These are phyloP conservation scores for Nomia melanderi DNA, from an alignment of 1,140 invertebrate species.

Conservation along the genomic window DNA sequence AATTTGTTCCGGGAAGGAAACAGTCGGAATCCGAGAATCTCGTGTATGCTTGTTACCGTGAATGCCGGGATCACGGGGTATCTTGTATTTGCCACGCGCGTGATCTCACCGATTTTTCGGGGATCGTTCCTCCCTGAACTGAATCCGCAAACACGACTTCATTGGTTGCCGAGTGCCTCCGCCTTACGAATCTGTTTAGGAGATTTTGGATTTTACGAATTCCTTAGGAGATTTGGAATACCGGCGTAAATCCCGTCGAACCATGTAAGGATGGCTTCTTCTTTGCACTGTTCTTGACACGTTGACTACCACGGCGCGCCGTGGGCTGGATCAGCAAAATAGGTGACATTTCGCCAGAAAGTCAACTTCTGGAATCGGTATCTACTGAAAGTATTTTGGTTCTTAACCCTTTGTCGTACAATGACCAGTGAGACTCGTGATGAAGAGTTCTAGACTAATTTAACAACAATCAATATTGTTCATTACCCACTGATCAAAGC, in stretches of 20 bases:
- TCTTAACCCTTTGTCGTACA: too few species aligned
- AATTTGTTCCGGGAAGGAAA: not conserved
- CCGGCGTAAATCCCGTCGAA: not conserved
- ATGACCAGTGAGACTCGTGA: too few species aligned
- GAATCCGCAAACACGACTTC: conserved; percentile 43
- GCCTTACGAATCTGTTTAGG: not conserved
- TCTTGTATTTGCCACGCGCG: conserved; percentile 21
- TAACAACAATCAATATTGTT: too few species aligned
- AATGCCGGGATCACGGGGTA: not conserved
- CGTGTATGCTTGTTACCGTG: conserved; percentile 4
- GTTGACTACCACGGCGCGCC: too few species aligned
- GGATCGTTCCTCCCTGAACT: conserved; percentile 11
- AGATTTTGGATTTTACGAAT: not conserved
- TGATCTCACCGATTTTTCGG: conserved; percentile 20
- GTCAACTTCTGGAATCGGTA: too few species aligned
- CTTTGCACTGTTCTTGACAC: too few species aligned
- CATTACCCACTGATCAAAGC: too few species aligned
- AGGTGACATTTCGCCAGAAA: too few species aligned
- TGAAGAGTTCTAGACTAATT: too few species aligned
- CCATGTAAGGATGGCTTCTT: too few species aligned
- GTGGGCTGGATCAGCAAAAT: too few species aligned
- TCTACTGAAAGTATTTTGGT: too few species aligned
- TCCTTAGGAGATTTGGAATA: not conserved
- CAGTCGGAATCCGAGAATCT: not conserved
- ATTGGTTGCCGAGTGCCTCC: conserved; percentile 1